Evolutionary conservation across 2,797 vertebrate species (phyloP).

Genomic region (Chiloscyllium punctatum): DNA sequence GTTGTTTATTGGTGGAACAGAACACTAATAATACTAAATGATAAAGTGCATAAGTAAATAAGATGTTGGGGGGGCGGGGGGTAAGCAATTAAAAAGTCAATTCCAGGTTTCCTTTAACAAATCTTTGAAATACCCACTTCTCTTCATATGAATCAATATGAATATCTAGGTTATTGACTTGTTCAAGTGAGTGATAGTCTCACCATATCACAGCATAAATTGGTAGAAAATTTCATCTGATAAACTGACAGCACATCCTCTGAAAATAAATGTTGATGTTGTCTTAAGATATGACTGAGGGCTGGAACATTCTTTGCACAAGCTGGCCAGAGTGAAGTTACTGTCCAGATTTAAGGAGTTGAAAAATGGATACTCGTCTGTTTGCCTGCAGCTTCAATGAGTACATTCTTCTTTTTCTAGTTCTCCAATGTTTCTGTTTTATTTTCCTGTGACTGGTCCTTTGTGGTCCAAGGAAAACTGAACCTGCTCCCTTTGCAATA

Average conservation of each 20-base stretch:
- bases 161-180: neutral
- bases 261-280: slow-evolving; percentile 16
- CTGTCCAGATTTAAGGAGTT: neutral
- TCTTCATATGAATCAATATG: neutral
- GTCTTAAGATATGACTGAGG: neutral
- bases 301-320: neutral
- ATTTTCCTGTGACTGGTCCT: neutral
- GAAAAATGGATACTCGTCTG: neutral
- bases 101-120: neutral
- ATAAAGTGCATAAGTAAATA: neutral
- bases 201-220: neutral
- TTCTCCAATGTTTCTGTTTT: neutral
- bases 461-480: neutral
- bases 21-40: neutral
- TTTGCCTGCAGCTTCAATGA: neutral
- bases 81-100: neutral
- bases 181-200: neutral
- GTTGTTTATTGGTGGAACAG: neutral
- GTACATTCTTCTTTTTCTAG: neutral
- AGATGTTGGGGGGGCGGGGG: neutral
- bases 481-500: neutral
- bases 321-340: too few species aligned
- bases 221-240: neutral
- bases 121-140: neutral
- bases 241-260: neutral